phyloP scores from a whole-genome alignment of 2,113 vertebrate species.

The Actenoides hombroni region DNA sequence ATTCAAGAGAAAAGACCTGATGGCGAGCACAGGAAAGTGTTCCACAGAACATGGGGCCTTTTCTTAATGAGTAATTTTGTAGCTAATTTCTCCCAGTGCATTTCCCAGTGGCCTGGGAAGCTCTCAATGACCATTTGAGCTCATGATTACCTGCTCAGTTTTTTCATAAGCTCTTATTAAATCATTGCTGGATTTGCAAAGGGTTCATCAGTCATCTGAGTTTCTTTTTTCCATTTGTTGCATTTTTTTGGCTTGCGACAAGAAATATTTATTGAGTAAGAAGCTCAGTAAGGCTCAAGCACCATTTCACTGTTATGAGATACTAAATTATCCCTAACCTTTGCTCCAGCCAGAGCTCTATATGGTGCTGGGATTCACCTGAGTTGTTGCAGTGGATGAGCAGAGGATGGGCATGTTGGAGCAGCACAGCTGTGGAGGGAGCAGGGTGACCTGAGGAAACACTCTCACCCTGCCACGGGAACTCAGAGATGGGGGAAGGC shows the following conservation, averaged over 20 bases:
- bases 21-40: neutral
- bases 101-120: neutral
- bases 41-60: neutral
- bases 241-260: neutral
- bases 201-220: neutral
- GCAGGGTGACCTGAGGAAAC: neutral
- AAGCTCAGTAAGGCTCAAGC: neutral
- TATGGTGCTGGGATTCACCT: neutral
- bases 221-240: neutral
- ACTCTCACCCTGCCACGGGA: neutral
- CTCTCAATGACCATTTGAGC: neutral
- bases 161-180: neutral
- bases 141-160: neutral
- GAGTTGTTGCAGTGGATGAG: neutral
- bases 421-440: neutral
- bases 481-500: neutral
- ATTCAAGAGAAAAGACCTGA: neutral
- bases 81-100: neutral
- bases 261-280: neutral
- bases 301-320: neutral
- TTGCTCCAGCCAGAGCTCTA: neutral
- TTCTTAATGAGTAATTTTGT: neutral
- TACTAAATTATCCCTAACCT: neutral
- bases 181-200: conserved; percentile 2
- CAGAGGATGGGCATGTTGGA: neutral